Evolutionary conservation across 2,888 invertebrate species (phyloP).

Genomic region (Dicranocentrus wangi): DNA sequence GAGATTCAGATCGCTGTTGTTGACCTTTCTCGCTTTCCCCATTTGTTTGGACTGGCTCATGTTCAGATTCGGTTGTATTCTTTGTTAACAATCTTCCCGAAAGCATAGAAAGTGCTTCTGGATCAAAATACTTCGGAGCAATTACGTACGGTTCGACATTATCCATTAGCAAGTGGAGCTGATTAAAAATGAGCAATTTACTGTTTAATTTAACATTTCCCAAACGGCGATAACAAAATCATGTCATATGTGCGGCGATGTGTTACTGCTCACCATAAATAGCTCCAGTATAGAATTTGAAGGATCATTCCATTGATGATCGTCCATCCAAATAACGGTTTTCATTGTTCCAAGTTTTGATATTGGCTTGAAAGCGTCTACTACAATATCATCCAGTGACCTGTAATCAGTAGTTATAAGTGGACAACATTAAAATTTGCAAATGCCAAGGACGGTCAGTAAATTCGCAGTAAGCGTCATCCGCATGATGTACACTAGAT

Average conservation of each 20-base stretch:
- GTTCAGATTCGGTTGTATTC: not conserved
- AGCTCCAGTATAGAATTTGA: slow-evolving; percentile 26
- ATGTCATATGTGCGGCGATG: too few species aligned
- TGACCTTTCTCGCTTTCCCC: not conserved
- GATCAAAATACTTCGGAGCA: slow-evolving; percentile 52
- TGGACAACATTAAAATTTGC: too few species aligned
- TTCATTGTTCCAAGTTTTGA: slow-evolving; percentile 2
- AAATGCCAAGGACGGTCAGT: too few species aligned
- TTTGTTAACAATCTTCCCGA: not conserved
- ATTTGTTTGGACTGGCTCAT: not conserved
- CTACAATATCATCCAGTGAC: not conserved
- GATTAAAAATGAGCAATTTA: too few species aligned
- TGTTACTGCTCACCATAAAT: slow-evolving; percentile 26
- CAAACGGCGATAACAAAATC: too few species aligned
- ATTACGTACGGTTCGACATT: slow-evolving; percentile 28
- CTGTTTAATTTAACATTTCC: too few species aligned
- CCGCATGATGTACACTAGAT: too few species aligned
- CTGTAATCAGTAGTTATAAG: slow-evolving; percentile 10
- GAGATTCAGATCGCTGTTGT: too few species aligned
- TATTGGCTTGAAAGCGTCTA: slow-evolving; percentile 45
- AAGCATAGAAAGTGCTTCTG: slow-evolving; percentile 25
- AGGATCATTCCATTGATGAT: slow-evolving; percentile 27
- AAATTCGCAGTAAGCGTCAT: too few species aligned
- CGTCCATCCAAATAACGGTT: slow-evolving; percentile 44
- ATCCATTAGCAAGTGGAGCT: slow-evolving; percentile 28